Evolutionary conservation across 2,113 vertebrate genomes (phyloP), one percentile per base, ranked within the genome.

Genomic region (Euleptes europaea): DNA sequence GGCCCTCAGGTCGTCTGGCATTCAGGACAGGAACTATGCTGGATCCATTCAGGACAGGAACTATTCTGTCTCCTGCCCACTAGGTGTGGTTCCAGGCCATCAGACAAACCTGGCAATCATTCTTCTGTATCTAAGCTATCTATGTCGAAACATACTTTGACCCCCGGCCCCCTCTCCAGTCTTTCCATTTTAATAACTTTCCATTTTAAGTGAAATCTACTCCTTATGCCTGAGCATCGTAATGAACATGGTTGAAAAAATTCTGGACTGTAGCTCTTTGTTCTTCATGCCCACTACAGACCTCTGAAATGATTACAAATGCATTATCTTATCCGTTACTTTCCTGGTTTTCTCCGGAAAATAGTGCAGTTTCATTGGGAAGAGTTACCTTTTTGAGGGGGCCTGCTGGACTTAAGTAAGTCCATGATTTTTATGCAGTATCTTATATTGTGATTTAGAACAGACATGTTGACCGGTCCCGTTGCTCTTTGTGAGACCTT

Each of bases 401-500:
- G 51, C n/a, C 49, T 66, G 31, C 7, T 40, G 1, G 6, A 33
- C 11, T 38, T 65, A 74, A 38, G 33, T 6, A 12, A 76, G 69
- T 15, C 26, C 31, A 21, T 76, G n/a, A 11, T 40, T 60, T 78
- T 51, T 26, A 23, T 23, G 15, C 1, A 4, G 10, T 38, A 49
- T 63, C 8, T 78, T 80, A n/a, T 21, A 33, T 74, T 44, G 84
- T 88, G 4, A 51, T 31, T n/a, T 60, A 3, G 15, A 80, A 79
- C 14, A 70, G 60, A 12, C 8, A 0, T n/a, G 0, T 51, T 70
- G 71, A 42, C 15, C 49, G 67, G 70, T 73, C 12, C n/a, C 84
- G 0, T 82, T 21, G 60, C 35, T 63, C 31, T 49, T 84, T 86
- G 54, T 19, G 77, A 84, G 87, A 88, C 93, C 97, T 98, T 99